phyloP scores from a whole-genome alignment of 2,888 invertebrate genomes.

The Protodeltote pygarga region DNA sequence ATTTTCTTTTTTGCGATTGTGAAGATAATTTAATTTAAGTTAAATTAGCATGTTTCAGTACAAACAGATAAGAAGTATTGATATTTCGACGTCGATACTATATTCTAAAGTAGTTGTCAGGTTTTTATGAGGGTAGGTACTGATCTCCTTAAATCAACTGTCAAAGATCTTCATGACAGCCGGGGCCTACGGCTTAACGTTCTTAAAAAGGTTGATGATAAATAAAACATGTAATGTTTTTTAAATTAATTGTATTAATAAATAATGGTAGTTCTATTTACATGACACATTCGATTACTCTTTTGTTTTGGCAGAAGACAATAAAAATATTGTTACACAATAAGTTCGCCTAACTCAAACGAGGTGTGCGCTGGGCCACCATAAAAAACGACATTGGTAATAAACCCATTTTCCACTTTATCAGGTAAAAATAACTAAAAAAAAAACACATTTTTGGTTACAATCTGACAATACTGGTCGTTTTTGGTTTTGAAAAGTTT shows the following conservation, averaged over 20 bases:
- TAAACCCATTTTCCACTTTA: conserved; percentile 63
- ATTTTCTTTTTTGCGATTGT: no score
- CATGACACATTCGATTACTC: conserved; percentile 86
- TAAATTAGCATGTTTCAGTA: no score
- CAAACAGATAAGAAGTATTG: no score
- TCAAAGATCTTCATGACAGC: no score
- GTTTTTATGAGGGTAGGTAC: not conserved
- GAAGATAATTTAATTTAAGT: no score
- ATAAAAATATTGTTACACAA: conserved; percentile 84
- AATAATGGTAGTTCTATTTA: conserved; percentile 88
- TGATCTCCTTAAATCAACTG: no score
- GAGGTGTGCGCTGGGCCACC: conserved; percentile 38
- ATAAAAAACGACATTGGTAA: conserved; percentile 72
- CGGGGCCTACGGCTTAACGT: no score
- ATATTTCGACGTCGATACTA: no score
- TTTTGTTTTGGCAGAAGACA: conserved; percentile 87
- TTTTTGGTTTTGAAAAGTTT: conserved; percentile 73
- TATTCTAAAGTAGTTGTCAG: no score
- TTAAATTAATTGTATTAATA: conserved; percentile 87
- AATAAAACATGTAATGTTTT: conserved; percentile 66
- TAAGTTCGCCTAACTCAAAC: conserved; percentile 65
- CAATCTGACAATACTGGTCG: conserved; percentile 81
- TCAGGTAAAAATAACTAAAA: conserved; percentile 52
- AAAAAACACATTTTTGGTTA: conserved; percentile 75
- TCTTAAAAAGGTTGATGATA: not conserved